Base-by-base conservation (phyloP, 2,113 vertebrate genomes). In the Vicugna pacos region DNA sequence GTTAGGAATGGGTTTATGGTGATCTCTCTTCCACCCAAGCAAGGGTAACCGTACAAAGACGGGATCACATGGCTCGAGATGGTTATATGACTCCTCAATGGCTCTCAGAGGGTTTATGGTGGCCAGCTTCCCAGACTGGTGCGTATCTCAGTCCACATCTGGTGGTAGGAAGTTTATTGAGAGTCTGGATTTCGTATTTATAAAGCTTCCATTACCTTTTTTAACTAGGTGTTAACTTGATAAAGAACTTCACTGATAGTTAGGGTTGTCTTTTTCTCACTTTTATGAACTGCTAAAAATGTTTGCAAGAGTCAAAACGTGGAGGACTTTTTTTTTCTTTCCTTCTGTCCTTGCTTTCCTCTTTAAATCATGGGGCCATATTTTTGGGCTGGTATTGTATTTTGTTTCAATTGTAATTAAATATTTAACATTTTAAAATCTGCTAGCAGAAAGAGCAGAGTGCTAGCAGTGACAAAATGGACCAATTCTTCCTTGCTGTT, bases 201-300 rank as follows among this genome's bases (percentile, higher is more conserved):
- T 92, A 96, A 94, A 91, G 79, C 94, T 94, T 95, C 97, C 94
- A 96, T 96, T 96, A 96, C 93, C 95, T 98, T 62, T 98, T 97
- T 98, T 98, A 98, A 98, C 95, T 98, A 97, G 97, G 97, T 98
- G 98, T 96, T 98, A 98, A 98, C 97, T 96, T 98, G 98, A 97
- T 96, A 97, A 98, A 97, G 95, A 95, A 97, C 93, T 94, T 97
- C 96, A 93, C 69, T 89, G 91, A 98, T 94, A 81, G 90, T 95
- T 65, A 95, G 93, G 65, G 96, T 98, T 94, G 93, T 98, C 97
- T 98, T 98, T 97, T 97, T 96, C 96, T 93, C 79, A 77, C 97
- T 98, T 98, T 98, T 97, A 98, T 96, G 98, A 97, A 96, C 97
- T 98, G 97, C 82, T 98, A 97, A 98, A 96, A 97, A 95, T 97